Evolutionary conservation across 2,797 vertebrate species (phyloP), one percentile per base, ranked within the genome.

Genomic region (Gadopsis bispinosus): DNA sequence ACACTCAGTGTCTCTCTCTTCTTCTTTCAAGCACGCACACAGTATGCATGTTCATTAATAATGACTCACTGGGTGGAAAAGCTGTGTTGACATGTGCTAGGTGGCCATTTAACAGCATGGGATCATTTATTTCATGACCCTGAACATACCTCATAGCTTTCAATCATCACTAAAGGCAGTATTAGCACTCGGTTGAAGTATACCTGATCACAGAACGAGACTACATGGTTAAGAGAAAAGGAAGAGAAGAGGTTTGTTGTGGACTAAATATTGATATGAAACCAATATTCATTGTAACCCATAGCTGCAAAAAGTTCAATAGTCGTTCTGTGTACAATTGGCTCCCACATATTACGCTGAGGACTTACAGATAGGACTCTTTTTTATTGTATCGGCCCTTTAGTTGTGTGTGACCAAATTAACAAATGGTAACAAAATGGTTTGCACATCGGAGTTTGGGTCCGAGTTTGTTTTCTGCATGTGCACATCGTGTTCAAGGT

Each of bases 61-160:
- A 68, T 7, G 53, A 62, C 26, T 61, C 50, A 67, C 78, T 73
- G 63, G 35, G 51, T 58, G 58, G 59, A 45, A 59, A 72, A 58
- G 12, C 75, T 70, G 35, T 78, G 75, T 39, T 88, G 80, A 70
- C 53, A 41, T 76, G 74, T 53, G 55, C 80, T 61, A 82, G 87
- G 81, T 85, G 83, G 73, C 73, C 76, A 77, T 82, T 90, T 79
- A 68, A 59, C 48, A n/a, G 20, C 53, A 71, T 59, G 73, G 31
- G 56, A 33, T 68, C 20, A 88, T 87, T 64, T 41, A 76, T 74
- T 51, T 43, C 33, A 75, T 69, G 60, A 68, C 48, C 50, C 33
- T 9, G 11, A 1, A 74, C 48, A 59, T n/a, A 67, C 45, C 47
- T 68, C 58, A 59, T 3, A 71, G 80, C 73, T 79, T 80, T 87